Base-by-base conservation (phyloP, 2,888 invertebrate species). In the Linnaemya tessellans region DNA sequence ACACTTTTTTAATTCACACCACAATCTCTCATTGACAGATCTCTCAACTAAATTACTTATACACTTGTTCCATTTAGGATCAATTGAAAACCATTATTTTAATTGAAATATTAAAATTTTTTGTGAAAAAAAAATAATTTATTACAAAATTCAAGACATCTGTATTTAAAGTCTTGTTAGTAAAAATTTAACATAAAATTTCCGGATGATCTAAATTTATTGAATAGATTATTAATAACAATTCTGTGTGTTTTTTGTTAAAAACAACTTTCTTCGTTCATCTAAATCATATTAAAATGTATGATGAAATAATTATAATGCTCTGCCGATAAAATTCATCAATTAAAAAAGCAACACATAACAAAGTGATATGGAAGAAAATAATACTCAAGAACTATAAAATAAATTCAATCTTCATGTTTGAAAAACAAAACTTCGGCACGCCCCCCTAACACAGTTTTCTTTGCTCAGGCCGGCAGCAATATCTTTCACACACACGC, bases 251-350 rank as follows among this genome's bases (percentile, higher is more conserved):
- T 30, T 11, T 30, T 25, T 13, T 15, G 20, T 9, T 65, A 11
- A 58, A 38, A 67, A 18, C 22, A 74, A 67, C 67, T 67, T 77
- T 77, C 67, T 58, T 58, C 54, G 1, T 5, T 20, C 41, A 73
- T 62, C 25, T 20, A 20, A 56, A 43, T 56, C 30, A 54, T 56
- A 67, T 54, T 35, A 46, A 41, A 22, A 56, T 35, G 54, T 56
- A 77, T 49, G 22, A 77, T 58, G 30, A 58, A 56, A 58, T 77
- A 77, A 77, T 77, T 77, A 46, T 58, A 65, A 46, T 56, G 58
- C 49, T 58, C 35, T 38, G 58, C 41, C n/a, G 46, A 46, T 15
- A 22, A 65, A 65, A 65, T 25, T 25, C 20, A 65, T 75, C 20
- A 51, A 75, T 62, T 74, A 62, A 38, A 62, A 73, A 9, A 30